Conservation (phyloP, 1,140 invertebrate genomes). For the Temnothorax nylanderi region DNA sequence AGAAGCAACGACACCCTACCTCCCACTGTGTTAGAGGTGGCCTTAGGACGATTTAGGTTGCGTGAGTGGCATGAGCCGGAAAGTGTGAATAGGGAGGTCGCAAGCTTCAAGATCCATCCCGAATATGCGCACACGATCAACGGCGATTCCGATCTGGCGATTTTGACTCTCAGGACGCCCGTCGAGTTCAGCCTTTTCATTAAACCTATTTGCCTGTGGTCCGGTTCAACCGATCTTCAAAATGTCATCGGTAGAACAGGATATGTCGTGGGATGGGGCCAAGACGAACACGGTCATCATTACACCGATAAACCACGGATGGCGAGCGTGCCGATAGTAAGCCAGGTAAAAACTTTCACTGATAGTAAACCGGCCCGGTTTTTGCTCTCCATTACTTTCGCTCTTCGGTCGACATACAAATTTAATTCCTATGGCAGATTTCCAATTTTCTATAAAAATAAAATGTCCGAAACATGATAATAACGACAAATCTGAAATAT, state of each 20-base stretch:
- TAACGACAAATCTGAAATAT: too few relatives aligned
- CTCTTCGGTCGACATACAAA: too few relatives aligned
- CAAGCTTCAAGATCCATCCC: slow-evolving; percentile 86
- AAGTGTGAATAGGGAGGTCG: slow-evolving; percentile 81
- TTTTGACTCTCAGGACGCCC: slow-evolving; percentile 84
- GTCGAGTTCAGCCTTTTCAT: slow-evolving; percentile 85
- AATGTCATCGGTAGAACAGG: slow-evolving; percentile 85
- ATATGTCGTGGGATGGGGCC: slow-evolving; percentile 86
- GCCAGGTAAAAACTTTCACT: slow-evolving; percentile 73
- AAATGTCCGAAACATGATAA: too few relatives aligned
- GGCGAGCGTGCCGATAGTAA: slow-evolving; percentile 79
- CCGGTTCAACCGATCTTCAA: slow-evolving; percentile 81
- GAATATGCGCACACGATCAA: slow-evolving; percentile 61
- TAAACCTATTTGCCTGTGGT: slow-evolving; percentile 88
- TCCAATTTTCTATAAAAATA: too few relatives aligned
- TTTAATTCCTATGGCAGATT: too few relatives aligned
- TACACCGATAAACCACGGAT: slow-evolving; percentile 71
- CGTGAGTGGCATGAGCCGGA: too few relatives aligned
- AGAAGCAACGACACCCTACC: too few relatives aligned
- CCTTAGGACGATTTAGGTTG: too few relatives aligned
- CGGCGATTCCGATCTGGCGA: slow-evolving; percentile 84
- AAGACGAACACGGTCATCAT: slow-evolving; percentile 80
- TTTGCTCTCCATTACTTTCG: too few relatives aligned
- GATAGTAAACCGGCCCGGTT: not conserved
- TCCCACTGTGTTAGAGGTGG: too few relatives aligned